These are phyloP conservation scores for Bufo gargarizans DNA, from an alignment of 2,113 vertebrate genomes.

Conservation along the genomic window DNA sequence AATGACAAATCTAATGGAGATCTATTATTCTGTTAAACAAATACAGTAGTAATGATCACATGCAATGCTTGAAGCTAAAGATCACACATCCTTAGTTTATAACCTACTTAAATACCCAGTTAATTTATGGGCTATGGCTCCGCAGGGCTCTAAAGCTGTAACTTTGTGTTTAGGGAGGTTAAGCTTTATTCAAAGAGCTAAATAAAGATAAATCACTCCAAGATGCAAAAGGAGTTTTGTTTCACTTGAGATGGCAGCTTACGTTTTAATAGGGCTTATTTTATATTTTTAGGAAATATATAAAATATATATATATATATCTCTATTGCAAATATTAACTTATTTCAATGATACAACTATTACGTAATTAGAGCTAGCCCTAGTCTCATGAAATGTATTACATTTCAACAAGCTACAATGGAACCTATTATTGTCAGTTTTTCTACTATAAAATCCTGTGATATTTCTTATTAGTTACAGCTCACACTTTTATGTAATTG, in stretches of 20 bases:
- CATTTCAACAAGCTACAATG: not conserved
- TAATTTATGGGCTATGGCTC: constrained; percentile 36
- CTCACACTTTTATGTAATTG: not conserved
- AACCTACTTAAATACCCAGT: constrained; percentile 35
- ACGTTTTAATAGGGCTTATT: not conserved
- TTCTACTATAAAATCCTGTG: not conserved
- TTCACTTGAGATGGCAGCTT: not conserved
- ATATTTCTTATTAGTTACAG: not conserved
- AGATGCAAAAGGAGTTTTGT: constrained; percentile 18
- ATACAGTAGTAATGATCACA: constrained; percentile 41
- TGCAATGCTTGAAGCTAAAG: constrained; percentile 27
- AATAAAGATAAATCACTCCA: constrained; percentile 40
- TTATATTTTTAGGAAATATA: too few species aligned
- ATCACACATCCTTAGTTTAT: constrained; percentile 39
- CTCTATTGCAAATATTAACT: not conserved
- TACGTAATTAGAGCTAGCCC: not conserved
- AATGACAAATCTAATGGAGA: constrained; percentile 40
- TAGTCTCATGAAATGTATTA: not conserved
- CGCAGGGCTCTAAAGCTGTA: constrained; percentile 15
- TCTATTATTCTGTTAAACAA: constrained; percentile 37
- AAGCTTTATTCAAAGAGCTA: constrained; percentile 33
- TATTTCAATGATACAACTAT: not conserved
- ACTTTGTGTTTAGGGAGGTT: constrained; percentile 27
- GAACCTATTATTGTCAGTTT: not conserved
- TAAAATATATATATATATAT: too few species aligned